phyloP scores from a whole-genome alignment of 53 echinoderm and acorn worm genomes.

The Temnopleurus reevesii region DNA sequence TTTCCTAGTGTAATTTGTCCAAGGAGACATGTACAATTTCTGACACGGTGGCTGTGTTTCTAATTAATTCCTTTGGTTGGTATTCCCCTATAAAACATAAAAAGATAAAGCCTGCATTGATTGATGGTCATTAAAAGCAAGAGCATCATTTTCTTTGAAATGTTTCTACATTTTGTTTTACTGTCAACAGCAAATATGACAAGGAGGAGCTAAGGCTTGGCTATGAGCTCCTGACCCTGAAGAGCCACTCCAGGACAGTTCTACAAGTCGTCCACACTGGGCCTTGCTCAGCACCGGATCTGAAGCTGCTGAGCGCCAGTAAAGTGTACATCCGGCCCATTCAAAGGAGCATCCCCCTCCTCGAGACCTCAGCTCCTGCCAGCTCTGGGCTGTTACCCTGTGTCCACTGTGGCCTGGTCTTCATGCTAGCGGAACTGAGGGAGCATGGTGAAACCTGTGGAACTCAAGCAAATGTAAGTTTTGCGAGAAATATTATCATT shows the following conservation, averaged over 20 bases:
- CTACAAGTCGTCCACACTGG: background rate
- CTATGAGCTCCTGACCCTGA: background rate
- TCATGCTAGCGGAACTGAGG: background rate
- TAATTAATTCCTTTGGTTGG: too few species aligned
- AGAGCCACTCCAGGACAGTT: background rate
- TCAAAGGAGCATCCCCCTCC: background rate
- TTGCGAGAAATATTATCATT: too few species aligned
- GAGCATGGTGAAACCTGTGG: background rate
- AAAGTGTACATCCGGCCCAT: background rate
- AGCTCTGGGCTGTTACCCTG: background rate
- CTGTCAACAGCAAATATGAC: background rate
- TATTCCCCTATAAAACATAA: too few species aligned
- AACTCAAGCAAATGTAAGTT: too few species aligned
- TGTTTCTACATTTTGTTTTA: too few species aligned
- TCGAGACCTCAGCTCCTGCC: background rate
- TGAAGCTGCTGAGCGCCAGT: background rate
- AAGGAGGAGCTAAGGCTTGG: background rate
- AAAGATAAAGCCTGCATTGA: too few species aligned
- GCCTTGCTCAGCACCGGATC: background rate
- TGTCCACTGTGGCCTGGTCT: background rate
- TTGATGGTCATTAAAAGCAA: too few species aligned
- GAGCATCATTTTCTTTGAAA: too few species aligned
- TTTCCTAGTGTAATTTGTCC: too few species aligned
- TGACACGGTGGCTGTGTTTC: too few species aligned
- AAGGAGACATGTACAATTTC: too few species aligned